Conservation (phyloP, 1,140 invertebrate species). For the Ips typographus region DNA sequence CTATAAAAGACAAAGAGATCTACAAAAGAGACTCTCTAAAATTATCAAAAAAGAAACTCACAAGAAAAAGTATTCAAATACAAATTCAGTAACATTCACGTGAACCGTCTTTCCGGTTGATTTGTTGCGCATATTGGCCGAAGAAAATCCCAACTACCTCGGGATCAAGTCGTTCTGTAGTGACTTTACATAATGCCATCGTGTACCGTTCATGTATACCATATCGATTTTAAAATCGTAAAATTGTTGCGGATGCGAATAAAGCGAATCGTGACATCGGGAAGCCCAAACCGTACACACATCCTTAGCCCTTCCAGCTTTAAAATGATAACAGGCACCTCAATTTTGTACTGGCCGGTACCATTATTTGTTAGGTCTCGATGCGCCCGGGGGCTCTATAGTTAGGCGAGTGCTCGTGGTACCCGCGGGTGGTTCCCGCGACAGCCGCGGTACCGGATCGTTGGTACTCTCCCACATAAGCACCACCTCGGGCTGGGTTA, state of each 20-base stretch:
- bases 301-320: too few relatives aligned
- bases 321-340: too few relatives aligned
- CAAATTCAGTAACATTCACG: too few relatives aligned
- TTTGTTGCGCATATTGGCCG: too few relatives aligned
- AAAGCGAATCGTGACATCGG: too few relatives aligned
- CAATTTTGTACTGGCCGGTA: not conserved
- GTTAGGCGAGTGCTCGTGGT: constrained; percentile 28
- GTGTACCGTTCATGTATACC: constrained; percentile 22
- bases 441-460: constrained; percentile 2
- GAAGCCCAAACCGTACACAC: too few relatives aligned
- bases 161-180: not conserved
- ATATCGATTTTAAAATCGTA: not conserved
- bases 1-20: too few relatives aligned
- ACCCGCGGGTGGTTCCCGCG: constrained; percentile 25
- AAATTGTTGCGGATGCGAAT: too few relatives aligned
- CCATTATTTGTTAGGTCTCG: constrained; percentile 18
- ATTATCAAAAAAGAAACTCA: too few relatives aligned
- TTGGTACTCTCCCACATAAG: constrained; percentile 13
- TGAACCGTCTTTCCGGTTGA: too few relatives aligned
- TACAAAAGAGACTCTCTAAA: too few relatives aligned
- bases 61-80: too few relatives aligned
- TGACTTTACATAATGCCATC: constrained; percentile 20
- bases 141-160: not conserved
- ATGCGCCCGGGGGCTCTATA: constrained; percentile 23
- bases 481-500: constrained; percentile 23